These are phyloP conservation scores for Scaptomyza hsui DNA, from an alignment of 1,140 invertebrate species.

Conservation along the genomic window DNA sequence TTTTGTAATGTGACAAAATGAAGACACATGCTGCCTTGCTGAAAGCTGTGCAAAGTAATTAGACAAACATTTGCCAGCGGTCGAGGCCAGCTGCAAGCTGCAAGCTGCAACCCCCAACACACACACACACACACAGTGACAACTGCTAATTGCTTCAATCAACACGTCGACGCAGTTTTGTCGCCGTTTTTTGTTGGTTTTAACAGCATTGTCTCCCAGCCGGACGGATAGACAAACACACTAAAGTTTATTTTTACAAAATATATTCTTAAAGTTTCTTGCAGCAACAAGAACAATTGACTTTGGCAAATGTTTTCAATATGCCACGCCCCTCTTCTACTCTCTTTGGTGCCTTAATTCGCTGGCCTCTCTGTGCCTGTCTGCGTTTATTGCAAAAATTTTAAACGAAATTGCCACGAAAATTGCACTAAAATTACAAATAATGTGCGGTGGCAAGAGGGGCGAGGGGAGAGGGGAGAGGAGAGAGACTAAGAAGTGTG, in stretches of 20 bases:
- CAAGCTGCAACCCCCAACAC: conserved; percentile 37
- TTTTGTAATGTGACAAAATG: conserved; percentile 63
- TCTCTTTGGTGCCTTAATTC: not conserved
- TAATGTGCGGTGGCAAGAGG: conserved; percentile 12
- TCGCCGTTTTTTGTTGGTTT: conserved; percentile 36
- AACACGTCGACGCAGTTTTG: conserved; percentile 54
- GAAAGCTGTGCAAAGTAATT: conserved; percentile 82
- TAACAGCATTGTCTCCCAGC: conserved; percentile 23
- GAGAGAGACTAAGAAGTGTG: not conserved
- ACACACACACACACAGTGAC: conserved; percentile 43
- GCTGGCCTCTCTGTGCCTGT: not conserved
- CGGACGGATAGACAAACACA: conserved; percentile 3
- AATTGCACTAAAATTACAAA: conserved; percentile 61
- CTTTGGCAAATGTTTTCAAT: conserved; percentile 55
- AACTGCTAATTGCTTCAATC: conserved; percentile 82
- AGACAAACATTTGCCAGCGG: conserved; percentile 76
- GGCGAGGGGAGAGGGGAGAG: not conserved
- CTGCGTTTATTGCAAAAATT: conserved; percentile 46
- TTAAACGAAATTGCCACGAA: conserved; percentile 50
- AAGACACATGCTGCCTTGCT: conserved; percentile 77
- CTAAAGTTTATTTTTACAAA: not conserved
- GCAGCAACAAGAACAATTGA: not conserved
- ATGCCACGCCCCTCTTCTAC: conserved; percentile 27
- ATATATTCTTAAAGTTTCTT: conserved; percentile 18
- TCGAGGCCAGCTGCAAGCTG: conserved; percentile 50